Conservation (phyloP, 2,113 vertebrate genomes). For the Holacanthus passer region DNA sequence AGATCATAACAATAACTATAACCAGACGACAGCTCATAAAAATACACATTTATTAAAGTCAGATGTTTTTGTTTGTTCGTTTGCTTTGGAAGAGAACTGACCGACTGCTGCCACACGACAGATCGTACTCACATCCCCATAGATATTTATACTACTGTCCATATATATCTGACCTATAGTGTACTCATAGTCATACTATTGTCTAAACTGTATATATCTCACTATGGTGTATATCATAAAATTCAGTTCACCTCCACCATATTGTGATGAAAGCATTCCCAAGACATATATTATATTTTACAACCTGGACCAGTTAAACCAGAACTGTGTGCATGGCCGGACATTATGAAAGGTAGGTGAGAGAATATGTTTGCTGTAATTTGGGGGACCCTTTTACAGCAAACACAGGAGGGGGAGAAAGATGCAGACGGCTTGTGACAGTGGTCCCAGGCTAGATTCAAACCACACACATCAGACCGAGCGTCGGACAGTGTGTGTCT, state of each 20-base stretch:
- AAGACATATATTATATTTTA: background rate
- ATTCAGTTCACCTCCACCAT: background rate
- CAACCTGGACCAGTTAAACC: slow-evolving; percentile 1
- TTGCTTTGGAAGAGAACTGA: too few species aligned
- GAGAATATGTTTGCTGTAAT: background rate
- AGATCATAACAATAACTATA: too few species aligned
- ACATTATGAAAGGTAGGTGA: background rate
- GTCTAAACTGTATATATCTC: too few species aligned
- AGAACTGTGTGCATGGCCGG: background rate
- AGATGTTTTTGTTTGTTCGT: too few species aligned
- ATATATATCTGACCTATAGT: too few species aligned
- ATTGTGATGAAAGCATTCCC: background rate
- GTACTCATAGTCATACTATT: too few species aligned
- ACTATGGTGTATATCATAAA: too few species aligned
- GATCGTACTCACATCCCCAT: too few species aligned
- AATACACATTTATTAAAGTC: too few species aligned
- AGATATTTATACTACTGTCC: too few species aligned
- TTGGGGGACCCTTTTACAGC: background rate
- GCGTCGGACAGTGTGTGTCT: background rate
- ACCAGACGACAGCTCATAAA: too few species aligned
- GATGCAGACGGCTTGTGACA: slow-evolving; percentile 14
- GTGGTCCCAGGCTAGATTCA: slow-evolving; percentile 13
- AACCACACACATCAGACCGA: background rate
- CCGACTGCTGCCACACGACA: too few species aligned
- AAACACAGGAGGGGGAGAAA: background rate